phyloP scores from a whole-genome alignment of 1,140 invertebrate species.

The Melipona quadrifasciata region DNA sequence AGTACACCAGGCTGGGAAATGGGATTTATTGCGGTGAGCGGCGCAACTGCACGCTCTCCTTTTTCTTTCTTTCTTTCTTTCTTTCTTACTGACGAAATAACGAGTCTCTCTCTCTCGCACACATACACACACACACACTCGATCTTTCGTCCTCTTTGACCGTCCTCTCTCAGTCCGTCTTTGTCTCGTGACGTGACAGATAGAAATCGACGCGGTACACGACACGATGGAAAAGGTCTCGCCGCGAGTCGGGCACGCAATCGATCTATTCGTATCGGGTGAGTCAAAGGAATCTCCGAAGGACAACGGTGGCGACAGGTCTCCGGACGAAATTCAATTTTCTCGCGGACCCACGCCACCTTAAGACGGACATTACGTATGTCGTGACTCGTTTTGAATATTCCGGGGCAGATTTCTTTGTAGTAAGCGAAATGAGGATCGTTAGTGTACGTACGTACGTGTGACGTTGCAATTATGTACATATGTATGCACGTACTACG shows the following conservation, averaged over 20 bases:
- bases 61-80: no score
- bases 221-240: conserved; percentile 11
- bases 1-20: conserved; percentile 2
- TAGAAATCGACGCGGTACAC: conserved; percentile 20
- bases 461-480: no score
- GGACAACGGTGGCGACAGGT: neutral
- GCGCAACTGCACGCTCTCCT: neutral
- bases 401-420: neutral
- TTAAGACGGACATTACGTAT: no score
- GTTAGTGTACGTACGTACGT: neutral
- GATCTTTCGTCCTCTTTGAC: neutral
- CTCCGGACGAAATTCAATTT: conserved; percentile 1
- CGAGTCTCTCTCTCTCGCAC: neutral
- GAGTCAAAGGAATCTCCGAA: conserved; percentile 14
- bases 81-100: neutral
- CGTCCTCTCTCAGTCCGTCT: neutral
- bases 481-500: no score
- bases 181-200: neutral
- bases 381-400: neutral
- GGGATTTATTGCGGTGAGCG: conserved; percentile 14
- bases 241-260: conserved; percentile 14
- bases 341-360: neutral
- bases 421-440: no score
- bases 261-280: conserved; percentile 31
- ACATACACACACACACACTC: no score